phyloP scores from a whole-genome alignment of 1,140 invertebrate species.

The Brachionus angularis region DNA sequence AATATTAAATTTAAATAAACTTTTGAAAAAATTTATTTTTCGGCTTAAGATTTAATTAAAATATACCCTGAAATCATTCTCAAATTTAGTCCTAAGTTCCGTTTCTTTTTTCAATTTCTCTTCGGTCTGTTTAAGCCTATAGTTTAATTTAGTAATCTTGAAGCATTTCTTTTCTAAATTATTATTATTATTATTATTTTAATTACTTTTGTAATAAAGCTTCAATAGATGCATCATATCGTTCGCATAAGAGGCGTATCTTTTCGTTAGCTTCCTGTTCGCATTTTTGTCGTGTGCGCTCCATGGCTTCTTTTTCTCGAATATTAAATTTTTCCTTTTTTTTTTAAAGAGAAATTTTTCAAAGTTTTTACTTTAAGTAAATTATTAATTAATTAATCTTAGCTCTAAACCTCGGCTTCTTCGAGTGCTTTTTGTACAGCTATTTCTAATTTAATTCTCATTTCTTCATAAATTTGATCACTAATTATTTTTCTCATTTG shows the following conservation, averaged over 20 bases:
- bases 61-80: constrained; percentile 51
- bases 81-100: constrained; percentile 48
- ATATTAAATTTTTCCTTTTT: constrained; percentile 51
- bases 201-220: constrained; percentile 11
- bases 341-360: too few species aligned
- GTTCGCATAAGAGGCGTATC: constrained; percentile 48
- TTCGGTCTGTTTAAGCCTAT: constrained; percentile 49
- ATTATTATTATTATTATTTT: background rate
- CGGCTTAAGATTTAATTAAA: too few species aligned
- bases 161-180: too few species aligned
- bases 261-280: constrained; percentile 49
- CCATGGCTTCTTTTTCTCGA: constrained; percentile 50
- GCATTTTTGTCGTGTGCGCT: constrained; percentile 48
- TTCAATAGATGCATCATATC: constrained; percentile 44
- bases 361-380: background rate
- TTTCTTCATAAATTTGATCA: constrained; percentile 7
- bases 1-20: background rate
- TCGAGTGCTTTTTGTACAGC: background rate
- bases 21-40: background rate
- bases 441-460: background rate
- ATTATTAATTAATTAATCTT: background rate
- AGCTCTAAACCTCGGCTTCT: background rate
- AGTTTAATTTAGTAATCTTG: too few species aligned
- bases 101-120: constrained; percentile 50
- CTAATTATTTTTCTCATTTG: background rate